A percentile compares a stretch with the other conserved stretches of the same genome.
These are phyloP conservation scores for Pseudoatta argentina DNA, from an alignment of 1,140 invertebrate species.

Conservation along the genomic window DNA sequence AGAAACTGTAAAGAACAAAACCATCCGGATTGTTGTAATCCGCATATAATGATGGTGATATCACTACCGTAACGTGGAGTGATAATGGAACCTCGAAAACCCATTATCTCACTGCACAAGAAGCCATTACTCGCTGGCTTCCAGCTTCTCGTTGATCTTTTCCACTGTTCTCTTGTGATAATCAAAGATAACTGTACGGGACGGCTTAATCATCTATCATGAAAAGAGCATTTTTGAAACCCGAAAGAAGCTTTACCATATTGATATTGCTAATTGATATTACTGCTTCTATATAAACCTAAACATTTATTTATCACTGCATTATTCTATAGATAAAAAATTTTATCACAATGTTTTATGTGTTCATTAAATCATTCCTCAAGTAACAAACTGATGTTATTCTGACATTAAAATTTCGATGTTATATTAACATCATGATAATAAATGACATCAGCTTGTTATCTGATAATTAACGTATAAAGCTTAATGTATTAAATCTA, in stretches of 20 bases:
- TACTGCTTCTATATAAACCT: not conserved
- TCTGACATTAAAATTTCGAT: no score
- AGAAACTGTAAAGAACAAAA: not conserved
- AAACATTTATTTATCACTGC: not conserved
- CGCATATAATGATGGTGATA: conserved; percentile 49
- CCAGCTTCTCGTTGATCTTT: conserved; percentile 37
- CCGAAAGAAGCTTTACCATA: not conserved
- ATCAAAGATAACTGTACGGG: conserved; percentile 35
- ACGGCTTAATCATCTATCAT: conserved; percentile 1
- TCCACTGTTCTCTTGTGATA: conserved; percentile 12
- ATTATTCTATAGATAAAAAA: not conserved
- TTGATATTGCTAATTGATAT: not conserved
- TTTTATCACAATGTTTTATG: not conserved
- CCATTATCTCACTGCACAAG: conserved; percentile 50
- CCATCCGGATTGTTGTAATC: conserved; percentile 17
- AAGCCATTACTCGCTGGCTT: conserved; percentile 51
- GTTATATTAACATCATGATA: no score
- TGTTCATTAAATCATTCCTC: no score
- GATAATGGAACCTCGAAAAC: conserved; percentile 63
- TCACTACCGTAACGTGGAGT: not conserved
- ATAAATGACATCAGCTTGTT: no score
- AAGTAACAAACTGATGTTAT: no score
- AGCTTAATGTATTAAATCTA: no score
- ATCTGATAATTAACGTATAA: no score
- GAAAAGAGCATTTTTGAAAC: conserved; percentile 7